Conservation (phyloP, 2,113 vertebrate species). For the Symphodus melops region DNA sequence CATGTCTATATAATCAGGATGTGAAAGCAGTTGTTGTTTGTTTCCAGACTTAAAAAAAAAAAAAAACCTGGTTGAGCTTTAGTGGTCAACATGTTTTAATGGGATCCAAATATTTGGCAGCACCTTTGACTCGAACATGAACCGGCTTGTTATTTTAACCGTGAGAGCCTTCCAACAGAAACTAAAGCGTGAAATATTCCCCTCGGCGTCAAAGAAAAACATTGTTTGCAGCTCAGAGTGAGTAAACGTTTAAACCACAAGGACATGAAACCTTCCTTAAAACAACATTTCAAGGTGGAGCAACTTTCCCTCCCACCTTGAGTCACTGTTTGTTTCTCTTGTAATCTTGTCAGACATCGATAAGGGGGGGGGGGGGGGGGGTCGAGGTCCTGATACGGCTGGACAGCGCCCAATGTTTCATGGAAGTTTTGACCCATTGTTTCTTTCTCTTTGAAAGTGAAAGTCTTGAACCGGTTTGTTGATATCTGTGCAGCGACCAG, state of each 20-base stretch:
- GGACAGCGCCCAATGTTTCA: rapidly evolving
- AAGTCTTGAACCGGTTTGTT: rapidly evolving
- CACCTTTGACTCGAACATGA: too few species aligned
- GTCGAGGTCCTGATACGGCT: not conserved
- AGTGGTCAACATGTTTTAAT: too few species aligned
- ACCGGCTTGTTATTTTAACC: too few species aligned
- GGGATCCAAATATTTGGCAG: too few species aligned
- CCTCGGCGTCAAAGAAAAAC: not conserved
- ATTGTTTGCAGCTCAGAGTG: not conserved
- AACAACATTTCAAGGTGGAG: not conserved
- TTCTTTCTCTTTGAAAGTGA: not conserved
- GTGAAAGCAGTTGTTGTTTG: too few species aligned
- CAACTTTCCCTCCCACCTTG: not conserved
- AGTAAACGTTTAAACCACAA: not conserved
- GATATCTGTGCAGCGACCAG: rapidly evolving
- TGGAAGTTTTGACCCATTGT: not conserved
- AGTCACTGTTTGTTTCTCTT: not conserved
- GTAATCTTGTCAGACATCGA: not conserved
- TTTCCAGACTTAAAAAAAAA: too few species aligned
- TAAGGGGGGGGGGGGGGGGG: too few species aligned
- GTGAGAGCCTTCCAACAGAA: too few species aligned
- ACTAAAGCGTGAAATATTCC: too few species aligned
- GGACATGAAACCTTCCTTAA: not conserved
- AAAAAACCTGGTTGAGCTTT: too few species aligned
- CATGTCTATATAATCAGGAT: too few species aligned